phyloP scores from a whole-genome alignment of 92 coral and sea anemone species.

The Nematostella vectensis region DNA sequence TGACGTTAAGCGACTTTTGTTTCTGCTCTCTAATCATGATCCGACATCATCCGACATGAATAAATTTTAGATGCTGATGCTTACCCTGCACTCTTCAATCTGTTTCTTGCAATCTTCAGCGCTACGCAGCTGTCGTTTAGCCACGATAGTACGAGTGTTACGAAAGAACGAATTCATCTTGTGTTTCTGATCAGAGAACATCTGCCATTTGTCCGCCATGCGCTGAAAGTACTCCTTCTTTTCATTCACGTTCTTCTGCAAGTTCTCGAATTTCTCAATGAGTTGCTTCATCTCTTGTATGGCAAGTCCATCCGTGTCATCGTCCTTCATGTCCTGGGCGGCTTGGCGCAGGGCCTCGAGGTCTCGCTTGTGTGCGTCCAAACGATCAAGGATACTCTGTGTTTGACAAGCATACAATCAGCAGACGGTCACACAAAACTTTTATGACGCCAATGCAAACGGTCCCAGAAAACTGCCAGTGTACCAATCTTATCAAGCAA shows the following conservation, averaged over 20 bases:
- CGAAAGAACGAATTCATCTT: slow-evolving; percentile 80
- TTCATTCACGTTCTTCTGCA: slow-evolving; percentile 69
- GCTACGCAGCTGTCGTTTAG: slow-evolving; percentile 55
- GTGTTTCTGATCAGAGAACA: slow-evolving; percentile 73
- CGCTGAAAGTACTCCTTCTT: slow-evolving; percentile 79
- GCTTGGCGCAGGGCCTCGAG: slow-evolving; percentile 74
- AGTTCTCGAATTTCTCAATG: slow-evolving; percentile 71
- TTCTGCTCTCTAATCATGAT: too few species aligned
- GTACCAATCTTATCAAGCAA: too few species aligned
- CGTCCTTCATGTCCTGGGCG: slow-evolving; percentile 80
- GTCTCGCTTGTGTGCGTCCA: slow-evolving; percentile 86
- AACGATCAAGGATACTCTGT: slow-evolving; percentile 85
- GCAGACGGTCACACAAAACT: too few species aligned
- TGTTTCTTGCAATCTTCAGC: slow-evolving; percentile 77
- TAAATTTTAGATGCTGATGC: too few species aligned
- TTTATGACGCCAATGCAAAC: neutral
- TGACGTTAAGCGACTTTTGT: too few species aligned
- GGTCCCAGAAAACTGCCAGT: too few species aligned
- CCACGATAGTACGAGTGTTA: slow-evolving; percentile 74
- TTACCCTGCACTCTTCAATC: slow-evolving; percentile 76
- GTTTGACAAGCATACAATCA: too few species aligned
- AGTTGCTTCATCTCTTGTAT: slow-evolving; percentile 62
- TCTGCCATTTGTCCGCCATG: slow-evolving; percentile 72
- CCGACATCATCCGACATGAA: too few species aligned
- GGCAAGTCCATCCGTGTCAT: slow-evolving; percentile 64